Percentiles rank a stretch among this genome's conserved stretches.
These are phyloP conservation scores for Brotula barbata DNA, from an alignment of 2,797 vertebrate species.

Conservation along the genomic window DNA sequence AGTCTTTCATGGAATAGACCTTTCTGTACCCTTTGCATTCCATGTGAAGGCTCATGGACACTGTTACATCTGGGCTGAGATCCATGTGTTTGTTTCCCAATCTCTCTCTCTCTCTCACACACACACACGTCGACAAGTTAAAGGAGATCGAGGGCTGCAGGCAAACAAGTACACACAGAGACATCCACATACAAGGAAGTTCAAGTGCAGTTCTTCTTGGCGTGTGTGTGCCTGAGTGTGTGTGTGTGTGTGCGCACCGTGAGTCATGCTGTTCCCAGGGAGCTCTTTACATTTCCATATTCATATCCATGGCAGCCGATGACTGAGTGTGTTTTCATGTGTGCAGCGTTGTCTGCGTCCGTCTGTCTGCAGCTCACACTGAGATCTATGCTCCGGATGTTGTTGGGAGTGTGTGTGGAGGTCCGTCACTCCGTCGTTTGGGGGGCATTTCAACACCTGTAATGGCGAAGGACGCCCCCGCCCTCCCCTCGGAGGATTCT, in stretches of 20 bases:
- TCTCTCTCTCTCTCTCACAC: conserved; percentile 30
- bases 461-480: conserved; percentile 29
- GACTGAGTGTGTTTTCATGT: conserved; percentile 10
- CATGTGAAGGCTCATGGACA: conserved; percentile 14
- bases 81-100: conserved; percentile 37
- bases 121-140: conserved; percentile 31
- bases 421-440: conserved; percentile 28
- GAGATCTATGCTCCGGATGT: conserved; percentile 23
- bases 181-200: conserved; percentile 30
- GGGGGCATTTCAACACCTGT: conserved; percentile 35
- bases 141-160: conserved; percentile 25
- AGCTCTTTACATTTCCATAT: conserved; percentile 16
- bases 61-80: conserved; percentile 17
- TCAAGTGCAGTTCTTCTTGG: conserved; percentile 51
- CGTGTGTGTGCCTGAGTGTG: conserved; percentile 14
- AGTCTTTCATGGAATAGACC: conserved; percentile 4
- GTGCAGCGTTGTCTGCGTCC: conserved; percentile 10
- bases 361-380: not conserved
- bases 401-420: conserved; percentile 15
- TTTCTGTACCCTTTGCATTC: conserved; percentile 10
- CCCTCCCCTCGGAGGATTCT: not conserved
- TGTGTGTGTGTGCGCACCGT: not conserved
- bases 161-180: conserved; percentile 12
- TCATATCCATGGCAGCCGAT: conserved; percentile 18
- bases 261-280: conserved; percentile 14